Percentiles rank a stretch among this genome's conserved stretches.
These are phyloP conservation scores for Torymus aiolomorphi DNA, from an alignment of 2,888 invertebrate genomes.

Conservation along the genomic window DNA sequence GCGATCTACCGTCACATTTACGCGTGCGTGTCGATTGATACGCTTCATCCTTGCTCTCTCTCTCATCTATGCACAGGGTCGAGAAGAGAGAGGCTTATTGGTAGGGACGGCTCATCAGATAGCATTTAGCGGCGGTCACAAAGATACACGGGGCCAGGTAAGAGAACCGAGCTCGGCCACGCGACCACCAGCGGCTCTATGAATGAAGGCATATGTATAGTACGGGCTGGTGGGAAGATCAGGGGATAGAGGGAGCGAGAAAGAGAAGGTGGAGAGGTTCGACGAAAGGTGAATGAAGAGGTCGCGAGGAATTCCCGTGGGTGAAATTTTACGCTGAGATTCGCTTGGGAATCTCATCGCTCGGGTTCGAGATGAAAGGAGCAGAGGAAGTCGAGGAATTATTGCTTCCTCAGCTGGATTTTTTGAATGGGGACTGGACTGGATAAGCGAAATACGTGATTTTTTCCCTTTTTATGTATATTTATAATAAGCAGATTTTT, in stretches of 20 bases:
- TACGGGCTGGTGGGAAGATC: no score
- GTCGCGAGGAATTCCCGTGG: neutral
- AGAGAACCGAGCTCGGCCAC: no score
- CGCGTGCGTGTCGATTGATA: conserved; percentile 25
- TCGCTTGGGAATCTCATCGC: neutral
- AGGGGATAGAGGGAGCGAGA: neutral
- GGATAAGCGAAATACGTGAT: no score
- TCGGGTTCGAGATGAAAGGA: neutral
- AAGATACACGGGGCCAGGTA: conserved; percentile 19
- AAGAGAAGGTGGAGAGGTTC: neutral
- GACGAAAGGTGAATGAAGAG: conserved; percentile 9
- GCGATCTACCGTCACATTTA: conserved; percentile 24
- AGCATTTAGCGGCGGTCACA: conserved; percentile 66
- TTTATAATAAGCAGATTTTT: no score
- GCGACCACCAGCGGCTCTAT: no score
- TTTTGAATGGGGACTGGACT: no score
- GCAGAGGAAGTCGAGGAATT: no score
- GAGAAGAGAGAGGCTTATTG: conserved; percentile 61
- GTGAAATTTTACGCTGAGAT: neutral
- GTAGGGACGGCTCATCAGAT: conserved; percentile 72
- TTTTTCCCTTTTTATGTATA: no score
- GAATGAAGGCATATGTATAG: no score
- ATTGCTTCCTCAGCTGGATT: no score
- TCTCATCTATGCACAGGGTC: no score
- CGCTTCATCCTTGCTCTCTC: conserved; percentile 8